phyloP scores from a whole-genome alignment of 2,888 invertebrate species.

The Spilosoma lubricipeda region DNA sequence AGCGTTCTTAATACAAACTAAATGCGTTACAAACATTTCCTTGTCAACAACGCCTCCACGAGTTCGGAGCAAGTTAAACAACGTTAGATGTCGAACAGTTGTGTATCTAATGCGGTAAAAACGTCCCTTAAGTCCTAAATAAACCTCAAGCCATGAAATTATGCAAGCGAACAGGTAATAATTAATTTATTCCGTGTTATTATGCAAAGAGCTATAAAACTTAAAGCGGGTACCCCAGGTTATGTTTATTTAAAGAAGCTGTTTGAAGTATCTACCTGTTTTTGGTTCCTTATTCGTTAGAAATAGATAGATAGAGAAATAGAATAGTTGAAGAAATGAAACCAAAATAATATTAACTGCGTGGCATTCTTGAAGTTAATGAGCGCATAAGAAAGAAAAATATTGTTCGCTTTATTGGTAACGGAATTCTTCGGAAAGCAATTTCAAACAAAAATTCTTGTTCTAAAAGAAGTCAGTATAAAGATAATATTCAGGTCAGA shows the following conservation, averaged over 20 bases:
- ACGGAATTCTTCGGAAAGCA: too few relatives aligned
- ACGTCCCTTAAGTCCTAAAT: conserved; percentile 59
- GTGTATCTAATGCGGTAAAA: conserved; percentile 41
- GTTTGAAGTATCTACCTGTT: conserved; percentile 37
- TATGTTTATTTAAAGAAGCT: conserved; percentile 60
- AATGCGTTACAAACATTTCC: background rate
- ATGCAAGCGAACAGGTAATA: conserved; percentile 66
- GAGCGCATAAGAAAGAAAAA: too few relatives aligned
- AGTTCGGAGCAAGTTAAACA: conserved; percentile 32
- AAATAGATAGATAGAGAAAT: too few relatives aligned
- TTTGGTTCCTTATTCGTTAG: background rate
- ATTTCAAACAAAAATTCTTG: too few relatives aligned
- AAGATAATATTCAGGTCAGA: too few relatives aligned
- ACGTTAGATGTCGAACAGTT: conserved; percentile 25
- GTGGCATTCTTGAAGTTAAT: too few relatives aligned
- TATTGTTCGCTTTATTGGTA: too few relatives aligned
- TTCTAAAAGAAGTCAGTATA: too few relatives aligned
- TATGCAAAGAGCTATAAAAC: conserved; percentile 61
- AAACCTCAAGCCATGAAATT: conserved; percentile 60
- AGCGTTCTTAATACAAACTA: background rate
- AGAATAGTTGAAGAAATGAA: too few relatives aligned
- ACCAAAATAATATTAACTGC: too few relatives aligned
- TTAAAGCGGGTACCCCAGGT: conserved; percentile 40
- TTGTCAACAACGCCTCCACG: background rate
- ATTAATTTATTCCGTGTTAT: conserved; percentile 70